Evolutionary conservation across 1,140 invertebrate genomes (phyloP).

Genomic region (Muscidifurax raptorellus): DNA sequence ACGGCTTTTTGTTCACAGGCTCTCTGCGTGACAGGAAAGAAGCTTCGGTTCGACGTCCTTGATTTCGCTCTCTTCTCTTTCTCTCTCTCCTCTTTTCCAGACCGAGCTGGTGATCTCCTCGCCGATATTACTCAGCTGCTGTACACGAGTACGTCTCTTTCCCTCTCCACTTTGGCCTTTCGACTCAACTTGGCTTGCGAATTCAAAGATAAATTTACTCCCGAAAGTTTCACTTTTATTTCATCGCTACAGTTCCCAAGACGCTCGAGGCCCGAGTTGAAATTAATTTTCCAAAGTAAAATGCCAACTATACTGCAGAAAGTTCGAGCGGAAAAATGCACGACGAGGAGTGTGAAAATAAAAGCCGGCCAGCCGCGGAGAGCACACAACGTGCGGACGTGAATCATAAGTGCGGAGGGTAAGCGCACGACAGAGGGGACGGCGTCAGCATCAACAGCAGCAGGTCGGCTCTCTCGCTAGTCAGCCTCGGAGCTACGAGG

Average conservation of each 20-base stretch:
- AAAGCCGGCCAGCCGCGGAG: background rate
- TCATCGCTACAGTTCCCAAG: background rate
- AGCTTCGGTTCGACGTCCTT: background rate
- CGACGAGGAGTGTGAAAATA: constrained; percentile 23
- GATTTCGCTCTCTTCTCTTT: too few species aligned
- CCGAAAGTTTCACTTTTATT: constrained; percentile 25
- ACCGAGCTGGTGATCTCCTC: constrained; percentile 3
- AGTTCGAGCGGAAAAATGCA: background rate
- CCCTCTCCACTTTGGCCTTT: background rate
- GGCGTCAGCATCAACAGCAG: background rate
- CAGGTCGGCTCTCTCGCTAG: background rate
- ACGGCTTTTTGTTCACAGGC: background rate
- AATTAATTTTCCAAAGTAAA: constrained; percentile 46
- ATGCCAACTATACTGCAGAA: constrained; percentile 11
- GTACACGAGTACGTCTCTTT: background rate
- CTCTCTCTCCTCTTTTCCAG: background rate
- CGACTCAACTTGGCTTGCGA: background rate
- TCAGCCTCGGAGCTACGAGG: background rate
- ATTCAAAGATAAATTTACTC: constrained; percentile 23
- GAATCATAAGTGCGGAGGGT: constrained; percentile 11
- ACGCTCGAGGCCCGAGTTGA: background rate
- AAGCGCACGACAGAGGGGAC: background rate
- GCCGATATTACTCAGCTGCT: constrained; percentile 30
- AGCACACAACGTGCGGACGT: background rate
- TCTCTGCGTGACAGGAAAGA: background rate